These are phyloP conservation scores for Notocelia uddmanniana DNA, from an alignment of 2,888 invertebrate genomes.

Conservation along the genomic window DNA sequence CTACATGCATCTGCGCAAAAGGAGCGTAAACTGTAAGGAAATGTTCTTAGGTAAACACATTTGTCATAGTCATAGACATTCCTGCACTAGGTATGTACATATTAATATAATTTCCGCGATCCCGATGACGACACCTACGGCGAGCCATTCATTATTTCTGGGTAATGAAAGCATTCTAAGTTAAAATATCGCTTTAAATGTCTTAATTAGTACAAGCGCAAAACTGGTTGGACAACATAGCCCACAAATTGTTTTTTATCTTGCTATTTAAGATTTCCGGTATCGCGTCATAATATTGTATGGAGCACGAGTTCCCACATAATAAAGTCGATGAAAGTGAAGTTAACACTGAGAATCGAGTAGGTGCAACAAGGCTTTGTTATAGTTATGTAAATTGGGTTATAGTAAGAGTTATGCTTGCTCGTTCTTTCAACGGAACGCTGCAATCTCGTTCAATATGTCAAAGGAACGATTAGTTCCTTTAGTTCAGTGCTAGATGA, in stretches of 20 bases:
- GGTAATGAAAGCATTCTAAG: neutral
- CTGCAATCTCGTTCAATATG: too few species aligned
- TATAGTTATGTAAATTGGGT: conserved; percentile 62
- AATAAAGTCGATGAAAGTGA: conserved; percentile 62
- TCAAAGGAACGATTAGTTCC: too few species aligned
- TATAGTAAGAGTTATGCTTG: conserved; percentile 23
- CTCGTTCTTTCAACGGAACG: too few species aligned
- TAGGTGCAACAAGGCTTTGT: conserved; percentile 57
- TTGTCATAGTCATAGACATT: neutral
- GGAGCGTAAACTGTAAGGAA: conserved; percentile 1
- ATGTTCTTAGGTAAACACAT: conserved; percentile 8
- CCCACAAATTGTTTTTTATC: conserved; percentile 15
- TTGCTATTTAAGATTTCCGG: conserved; percentile 31
- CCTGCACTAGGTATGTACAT: neutral
- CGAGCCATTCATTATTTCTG: neutral
- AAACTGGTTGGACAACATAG: conserved; percentile 24
- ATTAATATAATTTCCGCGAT: conserved; percentile 8
- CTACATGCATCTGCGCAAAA: neutral
- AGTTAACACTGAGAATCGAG: conserved; percentile 56
- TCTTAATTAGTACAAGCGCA: conserved; percentile 16
- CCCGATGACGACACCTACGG: neutral
- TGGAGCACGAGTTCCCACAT: conserved; percentile 33
- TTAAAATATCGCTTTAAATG: neutral
- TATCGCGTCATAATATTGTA: conserved; percentile 18
- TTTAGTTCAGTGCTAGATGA: too few species aligned